Evolutionary conservation across 2,113 vertebrate genomes (phyloP), one percentile per base, ranked within the genome.

Genomic region (Brachionichthys hirsutus): DNA sequence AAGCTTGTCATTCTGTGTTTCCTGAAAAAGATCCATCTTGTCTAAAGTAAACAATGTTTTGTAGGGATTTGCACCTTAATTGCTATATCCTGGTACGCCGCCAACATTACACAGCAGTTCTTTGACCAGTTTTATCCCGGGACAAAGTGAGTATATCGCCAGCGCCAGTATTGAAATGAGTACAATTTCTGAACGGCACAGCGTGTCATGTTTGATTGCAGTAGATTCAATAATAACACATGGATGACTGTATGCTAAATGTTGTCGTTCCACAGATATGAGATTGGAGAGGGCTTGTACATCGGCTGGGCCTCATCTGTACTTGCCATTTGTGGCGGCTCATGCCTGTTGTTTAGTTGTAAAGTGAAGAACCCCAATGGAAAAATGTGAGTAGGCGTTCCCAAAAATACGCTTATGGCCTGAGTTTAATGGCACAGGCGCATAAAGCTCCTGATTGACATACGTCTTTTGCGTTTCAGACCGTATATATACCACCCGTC

Each of bases 1-100:
- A n/a, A n/a, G n/a, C n/a, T n/a, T n/a, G n/a, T 35, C 9, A 9
- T 35, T 4, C 34, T 35, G 34, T 35, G 9, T 9, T 35, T 35
- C 5, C 9, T 6, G 4, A 35, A 35, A 35, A 35, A 35, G 9
- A 6, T 35, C 34, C 34, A 35, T 9, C 34, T 35, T 62, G n/a
- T 30, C 36, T 56, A 9, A 68, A 55, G 35, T 58, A 40, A 34
- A 48, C n/a, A 35, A 3, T 61, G n/a, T 41, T 46, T 24, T 61
- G 9, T 24, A 95, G 94, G 94, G 52, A 8, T 91, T 38, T 93
- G 91, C 34, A 93, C 91, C 19, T 92, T 94, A 91, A 92, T 94
- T 35, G 89, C 93, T 0, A 64, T 94, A 43, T 94, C 92, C 35
- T 96, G 94, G 94, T 96, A 96, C 0, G 94, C 94, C 15, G 82